phyloP scores from a whole-genome alignment of 2,113 vertebrate species.

The Cranoglanis bouderius region DNA sequence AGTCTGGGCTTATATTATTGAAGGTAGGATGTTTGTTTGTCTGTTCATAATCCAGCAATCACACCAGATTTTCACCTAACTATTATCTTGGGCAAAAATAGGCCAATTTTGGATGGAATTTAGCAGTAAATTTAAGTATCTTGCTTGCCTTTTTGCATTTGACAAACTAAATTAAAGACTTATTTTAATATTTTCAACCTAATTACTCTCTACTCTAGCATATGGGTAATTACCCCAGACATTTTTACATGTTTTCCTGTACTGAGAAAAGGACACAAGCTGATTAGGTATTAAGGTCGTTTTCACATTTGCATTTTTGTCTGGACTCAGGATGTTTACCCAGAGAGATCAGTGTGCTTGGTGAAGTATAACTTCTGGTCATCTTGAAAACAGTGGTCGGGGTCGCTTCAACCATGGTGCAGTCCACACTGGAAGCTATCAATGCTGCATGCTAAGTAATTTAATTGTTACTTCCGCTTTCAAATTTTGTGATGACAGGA shows the following conservation, averaged over 20 bases:
- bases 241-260: background rate
- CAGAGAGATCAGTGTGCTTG: background rate
- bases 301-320: background rate
- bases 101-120: background rate
- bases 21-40: background rate
- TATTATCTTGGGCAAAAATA: background rate
- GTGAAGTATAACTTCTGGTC: background rate
- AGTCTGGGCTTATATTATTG: background rate
- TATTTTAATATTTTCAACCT: background rate
- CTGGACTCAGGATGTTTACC: background rate
- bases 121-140: background rate
- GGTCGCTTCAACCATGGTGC: background rate
- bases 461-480: background rate
- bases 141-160: background rate
- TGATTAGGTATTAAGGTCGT: background rate
- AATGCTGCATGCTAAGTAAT: background rate
- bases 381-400: background rate
- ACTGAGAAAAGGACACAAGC: background rate
- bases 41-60: background rate
- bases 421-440: background rate
- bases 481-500: background rate
- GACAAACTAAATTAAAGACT: background rate
- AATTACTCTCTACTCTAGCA: background rate
- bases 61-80: background rate
- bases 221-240: background rate